Percentiles rank a stretch among this genome's conserved stretches.
Evolutionary conservation across 2,113 vertebrate genomes (phyloP).

Genomic region (Siniperca knerii): DNA sequence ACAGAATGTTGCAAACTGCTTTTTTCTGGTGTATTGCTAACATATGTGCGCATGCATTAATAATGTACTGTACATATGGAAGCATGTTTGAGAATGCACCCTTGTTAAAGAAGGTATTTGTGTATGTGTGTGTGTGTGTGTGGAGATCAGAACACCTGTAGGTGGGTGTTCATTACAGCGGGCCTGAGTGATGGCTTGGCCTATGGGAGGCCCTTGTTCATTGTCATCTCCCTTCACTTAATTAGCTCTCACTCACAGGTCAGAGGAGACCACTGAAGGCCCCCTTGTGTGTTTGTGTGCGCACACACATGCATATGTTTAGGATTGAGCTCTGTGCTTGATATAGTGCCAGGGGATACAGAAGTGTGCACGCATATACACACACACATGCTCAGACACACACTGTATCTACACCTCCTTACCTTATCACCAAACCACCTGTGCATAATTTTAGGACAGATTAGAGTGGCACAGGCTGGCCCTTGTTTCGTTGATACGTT

Average conservation of each 20-base stretch:
- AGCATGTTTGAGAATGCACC: slow-evolving; percentile 15
- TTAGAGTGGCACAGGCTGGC: slow-evolving; percentile 61
- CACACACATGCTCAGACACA: slow-evolving; percentile 2
- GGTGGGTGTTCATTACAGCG: slow-evolving; percentile 80
- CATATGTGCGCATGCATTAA: slow-evolving; percentile 34
- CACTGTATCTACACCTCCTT: slow-evolving; percentile 30
- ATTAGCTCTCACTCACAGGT: slow-evolving; percentile 80
- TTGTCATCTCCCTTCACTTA: slow-evolving; percentile 81
- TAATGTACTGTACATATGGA: slow-evolving; percentile 21
- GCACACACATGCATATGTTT: slow-evolving; percentile 46
- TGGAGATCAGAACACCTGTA: slow-evolving; percentile 79
- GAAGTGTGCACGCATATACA: slow-evolving; percentile 12
- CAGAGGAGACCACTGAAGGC: slow-evolving; percentile 62
- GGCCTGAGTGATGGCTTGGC: slow-evolving; percentile 81
- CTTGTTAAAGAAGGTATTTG: slow-evolving; percentile 5
- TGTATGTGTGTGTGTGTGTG: slow-evolving; percentile 28
- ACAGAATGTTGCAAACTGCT: neutral
- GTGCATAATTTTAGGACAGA: slow-evolving; percentile 71
- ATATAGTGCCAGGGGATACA: slow-evolving; percentile 52
- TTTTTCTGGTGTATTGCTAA: slow-evolving; percentile 9
- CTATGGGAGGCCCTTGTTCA: slow-evolving; percentile 77
- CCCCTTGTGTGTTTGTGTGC: slow-evolving; percentile 36
- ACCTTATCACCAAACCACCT: slow-evolving; percentile 75
- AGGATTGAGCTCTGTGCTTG: slow-evolving; percentile 44
- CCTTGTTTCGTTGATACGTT: slow-evolving; percentile 63